Evolutionary conservation across 2,888 invertebrate species (phyloP), one percentile per base, ranked within the genome.

Genomic region (Griposia aprilina): DNA sequence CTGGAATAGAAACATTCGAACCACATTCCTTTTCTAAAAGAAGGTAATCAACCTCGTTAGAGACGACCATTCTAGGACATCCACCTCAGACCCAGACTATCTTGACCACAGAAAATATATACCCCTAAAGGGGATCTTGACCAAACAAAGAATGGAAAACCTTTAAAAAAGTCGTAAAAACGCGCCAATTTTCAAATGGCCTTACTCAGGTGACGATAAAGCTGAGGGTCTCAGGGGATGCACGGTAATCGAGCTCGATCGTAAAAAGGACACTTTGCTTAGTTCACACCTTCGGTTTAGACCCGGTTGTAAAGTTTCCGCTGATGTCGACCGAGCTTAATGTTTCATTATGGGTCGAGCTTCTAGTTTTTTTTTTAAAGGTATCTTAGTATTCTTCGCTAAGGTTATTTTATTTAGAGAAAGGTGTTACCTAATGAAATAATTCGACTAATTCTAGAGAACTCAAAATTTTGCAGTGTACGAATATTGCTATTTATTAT

Each of bases 161-260:
- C 76, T 79, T 85, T 79, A 78, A 87, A 85, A 86, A 86, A 80
- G 87, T 82, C 88, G 85, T 88, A 87, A 89, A 88, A 87, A 73
- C 36, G 55, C 72, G 71, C 87, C 91, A 90, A 92, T 91, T 92
- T 91, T 87, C 89, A 88, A 95, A 95, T 93, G 90, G 92, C 93
- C 95, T 96, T 95, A 96, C 94, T 95, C 96, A 96, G 96, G 95
- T 95, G 95, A 92, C 95, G 91, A 94, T 96, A 96, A 96, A 96
- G 90, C 88, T 74, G 78, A 80, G 89, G 89, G 90, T 90, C 94
- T 92, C 93, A 87, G 82, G 93, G 92, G 92, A 90, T 76, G 80
- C 85, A 76, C 86, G 88, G 94, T 93, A 92, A 93, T 93, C 92
- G 92, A 88, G 91, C 87, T 85, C 89, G 93, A 87, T 96, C 95